Conservation (phyloP, 2,797 vertebrate genomes). For the Sebastes kiyomatsui region DNA sequence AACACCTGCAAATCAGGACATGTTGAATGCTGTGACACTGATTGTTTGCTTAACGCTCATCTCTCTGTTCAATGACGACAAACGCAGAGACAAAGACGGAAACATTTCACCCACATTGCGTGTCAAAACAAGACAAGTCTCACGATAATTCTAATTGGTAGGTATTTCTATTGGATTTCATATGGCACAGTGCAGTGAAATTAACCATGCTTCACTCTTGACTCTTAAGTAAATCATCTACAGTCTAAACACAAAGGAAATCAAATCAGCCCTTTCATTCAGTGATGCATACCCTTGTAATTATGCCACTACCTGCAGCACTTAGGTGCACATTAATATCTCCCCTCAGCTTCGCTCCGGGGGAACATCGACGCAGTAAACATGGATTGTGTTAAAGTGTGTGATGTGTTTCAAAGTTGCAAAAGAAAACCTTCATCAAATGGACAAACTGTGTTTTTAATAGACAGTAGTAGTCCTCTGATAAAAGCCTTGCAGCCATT, state of each 20-base stretch:
- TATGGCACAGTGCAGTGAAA: background rate
- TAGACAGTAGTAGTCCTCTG: background rate
- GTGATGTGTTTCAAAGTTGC: background rate
- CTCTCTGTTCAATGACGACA: background rate
- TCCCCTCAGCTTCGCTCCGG: constrained; percentile 4
- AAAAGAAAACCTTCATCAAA: background rate
- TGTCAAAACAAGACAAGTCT: background rate
- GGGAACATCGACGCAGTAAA: constrained; percentile 25
- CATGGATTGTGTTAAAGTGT: background rate
- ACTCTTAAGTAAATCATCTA: constrained; percentile 56
- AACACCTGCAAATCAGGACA: constrained; percentile 64
- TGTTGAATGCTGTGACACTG: constrained; percentile 15
- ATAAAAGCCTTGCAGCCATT: background rate
- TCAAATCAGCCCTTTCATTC: constrained; percentile 56
- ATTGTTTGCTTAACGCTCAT: constrained; percentile 14
- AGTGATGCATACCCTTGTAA: constrained; percentile 45
- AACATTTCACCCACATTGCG: background rate
- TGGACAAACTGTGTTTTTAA: background rate
- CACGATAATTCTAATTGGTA: background rate
- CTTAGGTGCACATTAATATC: constrained; percentile 45
- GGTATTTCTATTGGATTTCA: constrained; percentile 22
- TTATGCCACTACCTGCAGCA: constrained; percentile 53
- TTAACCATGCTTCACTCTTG: constrained; percentile 28
- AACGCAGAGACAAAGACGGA: background rate
- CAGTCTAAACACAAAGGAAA: constrained; percentile 63